Evolutionary conservation across 2,888 invertebrate genomes (phyloP).

Genomic region (Trimorus sp.): DNA sequence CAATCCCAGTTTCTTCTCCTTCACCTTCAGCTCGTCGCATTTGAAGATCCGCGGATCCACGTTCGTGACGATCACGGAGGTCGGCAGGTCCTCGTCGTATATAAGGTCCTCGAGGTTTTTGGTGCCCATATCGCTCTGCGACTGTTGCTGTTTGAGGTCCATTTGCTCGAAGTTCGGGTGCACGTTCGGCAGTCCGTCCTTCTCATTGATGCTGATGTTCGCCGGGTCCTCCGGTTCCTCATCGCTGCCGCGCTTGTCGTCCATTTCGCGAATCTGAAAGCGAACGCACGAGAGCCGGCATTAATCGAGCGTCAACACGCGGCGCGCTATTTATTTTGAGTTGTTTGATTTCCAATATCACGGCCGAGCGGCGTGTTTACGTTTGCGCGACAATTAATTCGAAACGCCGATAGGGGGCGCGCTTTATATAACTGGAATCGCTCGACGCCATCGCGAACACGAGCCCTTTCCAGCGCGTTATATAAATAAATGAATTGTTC

Average conservation of each 20-base stretch:
- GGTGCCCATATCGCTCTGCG: slow-evolving; percentile 71
- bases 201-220: slow-evolving; percentile 92
- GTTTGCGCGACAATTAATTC: slow-evolving; percentile 14
- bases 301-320: no score
- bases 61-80: slow-evolving; percentile 94
- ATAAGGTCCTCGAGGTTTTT: slow-evolving; percentile 85
- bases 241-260: slow-evolving; percentile 74
- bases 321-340: neutral
- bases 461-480: slow-evolving; percentile 14
- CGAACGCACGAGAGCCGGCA: no score
- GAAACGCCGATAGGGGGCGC: neutral
- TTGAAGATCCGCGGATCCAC: slow-evolving; percentile 90
- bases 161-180: slow-evolving; percentile 90
- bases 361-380: slow-evolving; percentile 9
- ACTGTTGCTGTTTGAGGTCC: slow-evolving; percentile 80
- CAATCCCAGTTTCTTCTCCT: neutral
- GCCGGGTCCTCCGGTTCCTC: slow-evolving; percentile 81
- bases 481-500: slow-evolving; percentile 30
- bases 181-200: slow-evolving; percentile 92
- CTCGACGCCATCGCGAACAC: slow-evolving; percentile 16
- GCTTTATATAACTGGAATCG: slow-evolving; percentile 28
- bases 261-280: slow-evolving; percentile 36
- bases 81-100: slow-evolving; percentile 90
- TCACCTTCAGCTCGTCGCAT: slow-evolving; percentile 81
- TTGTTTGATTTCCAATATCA: slow-evolving; percentile 8